Evolutionary conservation across 2,113 vertebrate genomes (phyloP).

Genomic region (Calyptomena viridis): DNA sequence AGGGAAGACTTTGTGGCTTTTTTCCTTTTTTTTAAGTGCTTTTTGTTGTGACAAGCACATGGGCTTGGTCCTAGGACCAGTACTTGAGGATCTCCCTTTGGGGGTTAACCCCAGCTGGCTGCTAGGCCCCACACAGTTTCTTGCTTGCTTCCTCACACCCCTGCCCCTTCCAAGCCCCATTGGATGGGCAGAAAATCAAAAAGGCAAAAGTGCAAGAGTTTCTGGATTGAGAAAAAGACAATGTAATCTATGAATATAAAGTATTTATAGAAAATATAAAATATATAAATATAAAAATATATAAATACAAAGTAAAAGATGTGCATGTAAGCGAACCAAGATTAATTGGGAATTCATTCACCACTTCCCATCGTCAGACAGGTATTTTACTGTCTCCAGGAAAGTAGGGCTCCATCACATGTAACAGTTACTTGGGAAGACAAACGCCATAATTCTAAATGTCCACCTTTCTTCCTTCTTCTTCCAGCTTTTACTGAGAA

Average conservation of each 20-base stretch:
- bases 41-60: background rate
- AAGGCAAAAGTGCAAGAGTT: background rate
- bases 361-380: accelerated
- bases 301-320: background rate
- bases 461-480: background rate
- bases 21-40: background rate
- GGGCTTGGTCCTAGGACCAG: background rate
- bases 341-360: background rate
- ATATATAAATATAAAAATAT: no score
- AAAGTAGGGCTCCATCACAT: accelerated
- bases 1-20: background rate
- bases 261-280: no score
- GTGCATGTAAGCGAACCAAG: accelerated
- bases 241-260: no score
- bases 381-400: background rate
- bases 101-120: accelerated
- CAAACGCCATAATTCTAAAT: accelerated
- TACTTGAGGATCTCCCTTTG: background rate
- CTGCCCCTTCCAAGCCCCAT: accelerated
- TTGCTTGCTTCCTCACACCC: background rate
- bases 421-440: background rate
- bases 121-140: background rate
- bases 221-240: accelerated
- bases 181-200: background rate
- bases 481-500: background rate